Percentiles rank a stretch among this genome's conserved stretches.
phyloP scores from a whole-genome alignment of 1,140 invertebrate genomes.

The Drosophila mayri region DNA sequence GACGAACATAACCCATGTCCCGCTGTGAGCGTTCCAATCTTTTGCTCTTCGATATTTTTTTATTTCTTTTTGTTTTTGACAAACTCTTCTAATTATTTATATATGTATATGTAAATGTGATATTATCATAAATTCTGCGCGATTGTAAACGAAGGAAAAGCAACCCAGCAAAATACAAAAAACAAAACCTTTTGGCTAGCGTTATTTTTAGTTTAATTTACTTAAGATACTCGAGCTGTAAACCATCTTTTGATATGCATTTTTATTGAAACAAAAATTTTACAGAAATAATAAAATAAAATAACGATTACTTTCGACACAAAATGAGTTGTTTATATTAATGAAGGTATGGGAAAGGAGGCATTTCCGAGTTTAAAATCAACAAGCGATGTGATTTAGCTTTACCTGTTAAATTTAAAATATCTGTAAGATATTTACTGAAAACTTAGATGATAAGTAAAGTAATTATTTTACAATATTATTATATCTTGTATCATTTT shows the following conservation, averaged over 20 bases:
- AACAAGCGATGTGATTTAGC: no score
- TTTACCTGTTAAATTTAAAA: no score
- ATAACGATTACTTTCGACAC: constrained; percentile 8
- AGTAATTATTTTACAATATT: no score
- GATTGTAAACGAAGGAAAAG: constrained; percentile 33
- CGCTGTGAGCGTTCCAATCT: constrained; percentile 43
- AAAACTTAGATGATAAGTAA: no score
- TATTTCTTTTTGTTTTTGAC: constrained; percentile 23
- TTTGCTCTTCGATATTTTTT: constrained; percentile 12
- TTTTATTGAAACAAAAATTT: constrained; percentile 15
- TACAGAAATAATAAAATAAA: constrained; percentile 13
- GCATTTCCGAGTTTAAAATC: no score
- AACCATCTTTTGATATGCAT: constrained; percentile 28
- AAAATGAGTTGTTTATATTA: not conserved
- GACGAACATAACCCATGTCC: constrained; percentile 32
- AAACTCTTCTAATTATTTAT: constrained; percentile 67
- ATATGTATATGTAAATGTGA: constrained; percentile 75
- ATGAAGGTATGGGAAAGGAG: no score
- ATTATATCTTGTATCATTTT: no score
- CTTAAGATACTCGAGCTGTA: constrained; percentile 28
- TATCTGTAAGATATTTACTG: no score
- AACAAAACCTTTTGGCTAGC: constrained; percentile 24
- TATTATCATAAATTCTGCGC: constrained; percentile 73
- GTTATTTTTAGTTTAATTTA: constrained; percentile 34
- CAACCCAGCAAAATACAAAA: constrained; percentile 4